A percentile compares a stretch with the other conserved stretches of the same genome.
These are phyloP conservation scores for Bos indicus DNA, from an alignment of 2,113 vertebrate species.

Conservation along the genomic window DNA sequence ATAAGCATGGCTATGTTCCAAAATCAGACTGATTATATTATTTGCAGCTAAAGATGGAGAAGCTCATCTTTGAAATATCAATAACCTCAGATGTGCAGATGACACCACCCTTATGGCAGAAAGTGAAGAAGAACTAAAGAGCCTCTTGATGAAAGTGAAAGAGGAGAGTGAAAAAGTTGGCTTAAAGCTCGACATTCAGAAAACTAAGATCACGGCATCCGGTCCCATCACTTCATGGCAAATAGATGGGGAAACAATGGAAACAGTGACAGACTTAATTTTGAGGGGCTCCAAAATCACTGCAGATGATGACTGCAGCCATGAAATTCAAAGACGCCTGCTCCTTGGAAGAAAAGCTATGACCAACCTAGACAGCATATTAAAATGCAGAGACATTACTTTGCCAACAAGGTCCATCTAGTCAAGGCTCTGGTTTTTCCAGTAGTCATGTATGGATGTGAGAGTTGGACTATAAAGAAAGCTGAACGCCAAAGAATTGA, in stretches of 20 bases:
- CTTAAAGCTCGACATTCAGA: neutral
- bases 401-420: neutral
- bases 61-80: neutral
- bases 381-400: neutral
- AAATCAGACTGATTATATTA: neutral
- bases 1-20: neutral
- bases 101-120: neutral
- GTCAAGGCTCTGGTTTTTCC: neutral
- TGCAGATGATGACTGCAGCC: neutral
- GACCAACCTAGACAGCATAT: neutral
- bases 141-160: neutral
- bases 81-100: neutral
- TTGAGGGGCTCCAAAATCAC: neutral
- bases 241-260: neutral
- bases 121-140: neutral
- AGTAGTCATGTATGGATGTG: neutral
- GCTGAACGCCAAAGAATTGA: neutral
- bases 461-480: neutral
- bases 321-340: neutral
- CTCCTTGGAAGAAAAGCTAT: neutral
- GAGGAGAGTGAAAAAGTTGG: neutral
- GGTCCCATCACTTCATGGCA: neutral
- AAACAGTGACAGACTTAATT: neutral
- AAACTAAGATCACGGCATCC: neutral
- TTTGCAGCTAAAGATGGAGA: neutral